Evolutionary conservation across 1,140 invertebrate species (phyloP).

Genomic region (Metopolophium dirhodum): DNA sequence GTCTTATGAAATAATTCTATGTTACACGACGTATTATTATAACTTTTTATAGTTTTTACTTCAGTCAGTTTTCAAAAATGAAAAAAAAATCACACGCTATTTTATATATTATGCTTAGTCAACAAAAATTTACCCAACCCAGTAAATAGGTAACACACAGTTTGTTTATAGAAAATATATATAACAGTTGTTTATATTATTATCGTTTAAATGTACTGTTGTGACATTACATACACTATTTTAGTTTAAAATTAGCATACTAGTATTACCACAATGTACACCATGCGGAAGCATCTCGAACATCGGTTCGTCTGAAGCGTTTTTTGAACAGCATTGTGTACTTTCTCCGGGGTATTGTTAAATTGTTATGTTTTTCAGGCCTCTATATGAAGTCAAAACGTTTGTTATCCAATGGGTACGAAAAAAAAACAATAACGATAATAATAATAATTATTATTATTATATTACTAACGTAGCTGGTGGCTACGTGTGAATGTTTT

Average conservation of each 20-base stretch:
- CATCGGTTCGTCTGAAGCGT: background rate
- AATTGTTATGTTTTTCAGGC: slow-evolving; percentile 19
- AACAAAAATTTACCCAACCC: background rate
- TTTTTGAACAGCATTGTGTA: slow-evolving; percentile 37
- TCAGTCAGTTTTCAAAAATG: background rate
- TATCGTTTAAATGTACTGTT: slow-evolving; percentile 9
- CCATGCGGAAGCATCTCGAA: slow-evolving; percentile 41
- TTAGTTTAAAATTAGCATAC: slow-evolving; percentile 44
- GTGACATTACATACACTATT: slow-evolving; percentile 33
- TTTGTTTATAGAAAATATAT: background rate
- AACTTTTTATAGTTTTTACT: background rate
- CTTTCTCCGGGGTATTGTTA: slow-evolving; percentile 53
- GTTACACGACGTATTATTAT: background rate
- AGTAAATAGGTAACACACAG: background rate
- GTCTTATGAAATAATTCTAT: background rate
- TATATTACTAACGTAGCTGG: background rate
- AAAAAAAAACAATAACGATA: slow-evolving; percentile 31
- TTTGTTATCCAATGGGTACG: slow-evolving; percentile 38
- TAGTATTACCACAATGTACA: slow-evolving; percentile 7
- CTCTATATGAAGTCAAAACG: background rate
- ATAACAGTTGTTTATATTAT: slow-evolving; percentile 28
- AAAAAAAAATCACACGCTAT: background rate
- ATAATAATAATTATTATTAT: slow-evolving; percentile 4
- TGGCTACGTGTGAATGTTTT: slow-evolving; percentile 33
- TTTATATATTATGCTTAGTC: background rate